Evolutionary conservation across 2,113 vertebrate genomes (phyloP), one percentile per base, ranked within the genome.

Genomic region (Bombycilla garrulus): DNA sequence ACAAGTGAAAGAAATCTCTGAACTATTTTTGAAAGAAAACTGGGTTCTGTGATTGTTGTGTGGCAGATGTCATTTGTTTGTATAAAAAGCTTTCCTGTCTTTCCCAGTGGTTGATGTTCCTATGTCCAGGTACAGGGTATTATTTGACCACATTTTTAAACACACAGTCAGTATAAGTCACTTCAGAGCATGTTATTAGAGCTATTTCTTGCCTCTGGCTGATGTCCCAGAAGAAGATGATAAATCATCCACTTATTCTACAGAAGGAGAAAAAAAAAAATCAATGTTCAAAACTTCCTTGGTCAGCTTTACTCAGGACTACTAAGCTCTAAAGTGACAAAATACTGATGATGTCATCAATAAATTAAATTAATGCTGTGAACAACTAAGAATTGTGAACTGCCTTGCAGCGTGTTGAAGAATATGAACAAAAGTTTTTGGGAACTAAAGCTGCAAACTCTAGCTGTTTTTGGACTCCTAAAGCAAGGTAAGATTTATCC

Each of bases 221-320:
- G 88, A 70, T 83, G 65, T 85, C 94, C 79, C 61, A 64, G 77
- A 83, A 89, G 67, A 88, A 87, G 65, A 87, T 62, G 60, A 92
- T 90, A 96, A 96, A 96, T 94, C 88, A 91, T 36, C 66, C 0
- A 9, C 45, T 85, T 74, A 42, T 33, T 29, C 53, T 84, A 60
- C 62, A 88, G 66, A 93, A 61, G 11, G 20, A 20, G 0, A 51
- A 89, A 88, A 86, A 83, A 81, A 78, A 93, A 87, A 93, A 96
- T 89, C 66, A 42, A 92, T 95, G 67, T 42, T 87, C 61, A 62
- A 80, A 96, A 93, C 72, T 81, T 96, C 91, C n/a, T n/a, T 15
- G 92, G 92, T 95, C 95, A 95, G 92, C 92, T 95, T 94, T 96
- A 81, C 88, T 33, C 10, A 88, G 94, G 60, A 89, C 36, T 40